These are phyloP conservation scores for Eupithecia subumbrata DNA, from an alignment of 2,888 invertebrate species.

Conservation along the genomic window DNA sequence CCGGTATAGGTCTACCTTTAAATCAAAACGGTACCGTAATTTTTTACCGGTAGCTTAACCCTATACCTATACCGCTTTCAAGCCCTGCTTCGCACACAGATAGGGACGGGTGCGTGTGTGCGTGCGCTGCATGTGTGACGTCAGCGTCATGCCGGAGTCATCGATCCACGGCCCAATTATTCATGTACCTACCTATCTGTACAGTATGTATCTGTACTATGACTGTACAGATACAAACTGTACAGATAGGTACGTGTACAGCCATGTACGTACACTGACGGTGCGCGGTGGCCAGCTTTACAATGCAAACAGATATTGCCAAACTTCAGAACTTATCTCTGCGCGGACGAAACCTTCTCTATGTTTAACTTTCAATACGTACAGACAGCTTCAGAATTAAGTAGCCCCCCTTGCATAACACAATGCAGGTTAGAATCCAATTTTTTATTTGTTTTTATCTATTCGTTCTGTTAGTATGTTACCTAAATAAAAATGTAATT, in stretches of 20 bases:
- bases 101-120: background rate
- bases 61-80: no score
- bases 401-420: no score
- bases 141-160: constrained; percentile 52
- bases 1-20: no score
- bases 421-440: no score
- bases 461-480: no score
- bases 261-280: background rate
- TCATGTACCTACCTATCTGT: constrained; percentile 45
- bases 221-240: no score
- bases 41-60: no score
- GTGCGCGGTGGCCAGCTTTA: constrained; percentile 27
- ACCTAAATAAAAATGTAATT: no score
- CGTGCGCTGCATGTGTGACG: constrained; percentile 26
- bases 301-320: constrained; percentile 20
- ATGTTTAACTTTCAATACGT: background rate
- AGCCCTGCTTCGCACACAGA: background rate
- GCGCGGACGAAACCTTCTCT: background rate
- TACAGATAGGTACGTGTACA: background rate
- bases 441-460: no score
- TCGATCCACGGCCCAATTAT: constrained; percentile 59
- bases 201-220: no score
- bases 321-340: constrained; percentile 6
- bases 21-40: no score
- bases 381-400: no score